Base-by-base conservation (phyloP, 1,140 invertebrate genomes). In the Papilio machaon region DNA sequence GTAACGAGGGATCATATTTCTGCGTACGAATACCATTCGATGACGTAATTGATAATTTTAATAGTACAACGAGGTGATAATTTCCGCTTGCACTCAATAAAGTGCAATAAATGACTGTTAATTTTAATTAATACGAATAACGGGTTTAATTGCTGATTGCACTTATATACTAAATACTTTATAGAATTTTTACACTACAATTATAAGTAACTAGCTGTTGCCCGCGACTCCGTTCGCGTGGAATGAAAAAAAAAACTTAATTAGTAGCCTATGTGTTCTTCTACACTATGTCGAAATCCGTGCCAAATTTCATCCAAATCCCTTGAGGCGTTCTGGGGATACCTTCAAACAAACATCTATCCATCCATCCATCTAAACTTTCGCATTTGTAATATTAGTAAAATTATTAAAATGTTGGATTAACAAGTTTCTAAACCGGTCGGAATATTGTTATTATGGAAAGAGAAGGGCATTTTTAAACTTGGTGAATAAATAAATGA, bases 31-130 rank as follows among this genome's bases (percentile, higher is more conserved):
- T 35, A 58, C 54, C 47, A 76, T 76, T 47, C 19, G 46, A 52
- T 79, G 77, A 79, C 77, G 77, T 79, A 64, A 79, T 38, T 58
- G 77, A 79, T 67, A 64, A 79, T 17, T 49, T 79, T 60, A 30
- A 52, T 78, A 38, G 58, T 46, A 79, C 43, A 38, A 38, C n/a
- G 17, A 43, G 35, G 43, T 67, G 77, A 79, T 79, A 79, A 64
- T 79, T 67, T 17, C 35, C 10, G 60, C n/a, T 79, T 67, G 77
- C 77, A 67, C 77, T 64, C 58, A 19, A 77, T 77, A 77, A 58
- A 54, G 17, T 58, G 75, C 17, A 17, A 77, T 77, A 58, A 77
- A 54, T n/a, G 35, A 7, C 2, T n/a, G 75, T 58, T 30, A 30
- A 38, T 30, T 19, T 70, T 73, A 47, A 74, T n/a, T 74, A 47